These are phyloP conservation scores for Caenorhabditis tropicalis DNA, from an alignment of 1,140 invertebrate species.

Conservation along the genomic window DNA sequence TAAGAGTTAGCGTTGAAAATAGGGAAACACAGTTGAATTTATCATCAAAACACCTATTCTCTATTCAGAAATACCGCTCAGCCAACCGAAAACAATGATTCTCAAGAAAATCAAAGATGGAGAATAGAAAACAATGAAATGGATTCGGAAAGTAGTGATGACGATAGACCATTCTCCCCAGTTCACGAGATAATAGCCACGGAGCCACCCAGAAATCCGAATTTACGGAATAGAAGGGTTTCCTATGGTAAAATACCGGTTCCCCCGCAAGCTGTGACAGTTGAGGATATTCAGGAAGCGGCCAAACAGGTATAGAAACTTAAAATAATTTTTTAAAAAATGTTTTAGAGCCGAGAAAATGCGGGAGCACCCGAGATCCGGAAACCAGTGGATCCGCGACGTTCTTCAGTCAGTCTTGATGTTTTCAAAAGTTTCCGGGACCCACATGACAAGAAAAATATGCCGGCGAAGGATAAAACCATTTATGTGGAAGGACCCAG, in stretches of 20 bases:
- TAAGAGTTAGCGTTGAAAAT: no score
- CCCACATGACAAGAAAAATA: slow-evolving; percentile 7
- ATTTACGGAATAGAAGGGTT: background rate
- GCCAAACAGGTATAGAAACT: background rate
- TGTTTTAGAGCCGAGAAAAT: background rate
- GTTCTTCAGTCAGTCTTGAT: slow-evolving; percentile 1
- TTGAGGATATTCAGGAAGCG: background rate
- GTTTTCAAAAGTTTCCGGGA: slow-evolving; percentile 7
- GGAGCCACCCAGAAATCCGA: background rate
- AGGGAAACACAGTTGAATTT: no score
- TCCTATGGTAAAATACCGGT: slow-evolving; percentile 5
- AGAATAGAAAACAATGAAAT: background rate
- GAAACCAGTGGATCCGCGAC: background rate
- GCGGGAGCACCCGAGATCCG: background rate
- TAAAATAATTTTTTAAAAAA: background rate
- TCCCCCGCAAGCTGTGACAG: background rate
- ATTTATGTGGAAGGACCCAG: slow-evolving; percentile 7
- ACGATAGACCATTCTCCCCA: no score
- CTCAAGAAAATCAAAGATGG: background rate
- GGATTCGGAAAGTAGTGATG: no score
- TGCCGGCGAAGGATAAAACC: background rate
- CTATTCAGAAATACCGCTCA: no score
- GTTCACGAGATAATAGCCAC: background rate
- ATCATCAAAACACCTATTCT: no score
- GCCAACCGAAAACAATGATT: background rate